Base-by-base conservation (phyloP, 2,797 vertebrate genomes). In the Mormyrus proboscirostris region DNA sequence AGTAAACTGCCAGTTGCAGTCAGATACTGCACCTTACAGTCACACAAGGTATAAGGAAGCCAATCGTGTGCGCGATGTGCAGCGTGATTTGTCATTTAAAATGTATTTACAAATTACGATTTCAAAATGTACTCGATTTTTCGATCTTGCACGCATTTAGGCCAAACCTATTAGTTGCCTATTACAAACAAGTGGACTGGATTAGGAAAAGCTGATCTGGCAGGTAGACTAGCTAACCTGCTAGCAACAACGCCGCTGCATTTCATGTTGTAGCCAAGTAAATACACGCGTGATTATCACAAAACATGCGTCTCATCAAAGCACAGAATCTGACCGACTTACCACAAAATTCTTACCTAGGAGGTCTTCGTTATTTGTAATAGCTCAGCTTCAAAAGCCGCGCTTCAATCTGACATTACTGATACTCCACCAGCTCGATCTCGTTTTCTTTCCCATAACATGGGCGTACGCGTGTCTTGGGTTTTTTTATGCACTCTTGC, bases 361-460 rank as follows among this genome's bases (percentile, higher is more conserved):
- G 84, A 44, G 91, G 88, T 50, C 51, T 89, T 88, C 49, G 89
- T 91, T 88, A 92, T 89, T 53, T 53, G 87, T 90, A 69, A 33
- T 33, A 55, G 51, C 57, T 85, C 47, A 88, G 90, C 90, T 89
- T 90, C 90, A 90, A 29, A 90, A 59, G 69, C 53, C 50, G 79
- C 62, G 90, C 91, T 92, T 92, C 59, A 92, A 89, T 89, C 89
- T 86, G 89, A 93, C 93, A 93, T 92, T 90, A 88, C 88, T 94
- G 93, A 93, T 94, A 94, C 92, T 88, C 90, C 92, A 89, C 90
- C 92, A 90, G 79, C 89, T 89, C 90, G 94, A 94, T 93, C 94
- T 94, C 94, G 89, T 90, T 91, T 91, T 91, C 89, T 92, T 91
- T 93, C 92, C 93, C 95, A 95, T 94, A 93, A 94, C 94, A 93